Evolutionary conservation across 2,888 invertebrate genomes (phyloP).

Genomic region (Eilema depressum): DNA sequence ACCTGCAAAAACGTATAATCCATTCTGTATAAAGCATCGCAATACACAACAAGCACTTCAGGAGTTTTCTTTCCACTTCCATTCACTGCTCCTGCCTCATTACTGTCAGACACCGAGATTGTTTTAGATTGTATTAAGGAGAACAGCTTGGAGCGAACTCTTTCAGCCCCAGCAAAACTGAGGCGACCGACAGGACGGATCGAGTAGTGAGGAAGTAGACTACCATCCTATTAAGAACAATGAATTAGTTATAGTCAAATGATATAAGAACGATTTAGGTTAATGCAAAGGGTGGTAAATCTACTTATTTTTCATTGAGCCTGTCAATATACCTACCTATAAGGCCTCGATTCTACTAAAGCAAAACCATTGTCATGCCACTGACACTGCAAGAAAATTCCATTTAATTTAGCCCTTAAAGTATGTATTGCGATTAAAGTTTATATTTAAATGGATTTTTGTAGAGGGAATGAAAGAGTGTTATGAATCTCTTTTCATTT

Average conservation of each 20-base stretch:
- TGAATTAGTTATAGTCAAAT: neutral
- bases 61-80: conserved; percentile 49
- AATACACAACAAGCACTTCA: conserved; percentile 87
- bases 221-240: conserved; percentile 60
- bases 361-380: too few relatives aligned
- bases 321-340: too few relatives aligned
- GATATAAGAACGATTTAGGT: neutral
- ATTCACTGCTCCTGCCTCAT: conserved; percentile 29
- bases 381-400: too few relatives aligned
- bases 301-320: too few relatives aligned
- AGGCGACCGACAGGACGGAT: conserved; percentile 75
- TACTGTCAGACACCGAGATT: conserved; percentile 5
- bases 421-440: too few relatives aligned
- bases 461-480: too few relatives aligned
- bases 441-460: too few relatives aligned
- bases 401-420: too few relatives aligned
- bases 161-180: conserved; percentile 80
- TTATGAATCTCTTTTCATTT: too few relatives aligned
- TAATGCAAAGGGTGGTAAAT: too few relatives aligned
- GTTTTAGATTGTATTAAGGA: conserved; percentile 54
- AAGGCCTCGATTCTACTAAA: too few relatives aligned
- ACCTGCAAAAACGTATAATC: conserved; percentile 91
- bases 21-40: conserved; percentile 87
- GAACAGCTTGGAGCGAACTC: conserved; percentile 67
- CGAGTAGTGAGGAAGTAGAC: conserved; percentile 69